These are phyloP conservation scores for Drosophila maculinotata DNA, from an alignment of 2,888 invertebrate species.

Conservation along the genomic window DNA sequence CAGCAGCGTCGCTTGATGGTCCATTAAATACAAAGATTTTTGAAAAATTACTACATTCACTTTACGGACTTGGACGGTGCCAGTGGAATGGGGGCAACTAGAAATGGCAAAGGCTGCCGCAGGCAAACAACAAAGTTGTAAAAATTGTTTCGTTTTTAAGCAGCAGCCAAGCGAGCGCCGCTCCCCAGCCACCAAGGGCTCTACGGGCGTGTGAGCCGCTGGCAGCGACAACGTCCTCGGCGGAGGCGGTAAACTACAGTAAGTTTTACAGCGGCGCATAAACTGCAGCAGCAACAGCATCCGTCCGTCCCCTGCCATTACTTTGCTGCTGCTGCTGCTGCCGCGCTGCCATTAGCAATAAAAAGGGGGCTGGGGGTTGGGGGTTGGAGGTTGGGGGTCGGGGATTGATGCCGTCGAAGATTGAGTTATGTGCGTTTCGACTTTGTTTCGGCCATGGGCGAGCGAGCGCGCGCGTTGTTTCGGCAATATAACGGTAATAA, in stretches of 20 bases:
- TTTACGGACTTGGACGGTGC: constrained; percentile 49
- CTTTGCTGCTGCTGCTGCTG: constrained; percentile 23
- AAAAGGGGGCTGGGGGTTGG: constrained; percentile 54
- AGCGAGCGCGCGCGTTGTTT: constrained; percentile 67
- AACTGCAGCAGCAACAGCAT: constrained; percentile 61
- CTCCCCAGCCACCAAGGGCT: constrained; percentile 1
- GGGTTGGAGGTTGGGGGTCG: constrained; percentile 1
- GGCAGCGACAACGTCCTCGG: constrained; percentile 2
- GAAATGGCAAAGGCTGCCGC: constrained; percentile 70
- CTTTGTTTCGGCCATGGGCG: constrained; percentile 71
- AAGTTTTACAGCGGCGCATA: constrained; percentile 79
- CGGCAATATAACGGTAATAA: constrained; percentile 83
- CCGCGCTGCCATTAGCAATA: constrained; percentile 74
- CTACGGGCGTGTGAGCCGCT: background rate
- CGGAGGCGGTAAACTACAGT: constrained; percentile 71
- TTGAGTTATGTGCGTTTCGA: constrained; percentile 83
- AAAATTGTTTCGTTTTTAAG: constrained; percentile 82
- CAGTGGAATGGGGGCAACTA: constrained; percentile 48
- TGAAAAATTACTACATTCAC: constrained; percentile 77
- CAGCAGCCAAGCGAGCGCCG: constrained; percentile 19
- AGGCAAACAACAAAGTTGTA: constrained; percentile 83
- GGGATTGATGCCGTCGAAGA: constrained; percentile 74
- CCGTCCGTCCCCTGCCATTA: constrained; percentile 22
- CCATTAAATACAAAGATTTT: constrained; percentile 83
- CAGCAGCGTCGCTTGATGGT: constrained; percentile 72